Percentiles rank a stretch among this genome's conserved stretches.
Evolutionary conservation across 1,140 invertebrate species (phyloP).

Genomic region (Cotesia chilonis): DNA sequence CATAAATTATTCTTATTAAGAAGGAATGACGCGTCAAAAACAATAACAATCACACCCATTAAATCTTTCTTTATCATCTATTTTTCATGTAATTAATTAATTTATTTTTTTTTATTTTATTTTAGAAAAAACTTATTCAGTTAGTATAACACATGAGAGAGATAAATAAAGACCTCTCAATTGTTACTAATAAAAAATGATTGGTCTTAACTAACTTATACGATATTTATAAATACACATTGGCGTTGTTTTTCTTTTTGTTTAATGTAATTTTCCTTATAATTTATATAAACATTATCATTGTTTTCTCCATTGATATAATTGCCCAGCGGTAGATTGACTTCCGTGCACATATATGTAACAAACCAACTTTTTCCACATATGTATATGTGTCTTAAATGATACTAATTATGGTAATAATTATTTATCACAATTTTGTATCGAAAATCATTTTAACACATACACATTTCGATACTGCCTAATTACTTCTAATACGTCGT

Average conservation of each 20-base stretch:
- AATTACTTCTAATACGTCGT: too few species aligned
- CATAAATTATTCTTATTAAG: too few species aligned
- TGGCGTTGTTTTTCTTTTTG: background rate
- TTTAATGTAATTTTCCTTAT: background rate
- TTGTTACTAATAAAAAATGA: background rate
- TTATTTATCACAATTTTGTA: too few species aligned
- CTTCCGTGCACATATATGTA: background rate
- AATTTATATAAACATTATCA: background rate
- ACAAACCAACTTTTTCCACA: too few species aligned
- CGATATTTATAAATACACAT: background rate
- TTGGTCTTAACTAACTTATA: background rate
- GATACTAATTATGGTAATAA: too few species aligned
- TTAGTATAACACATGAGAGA: background rate
- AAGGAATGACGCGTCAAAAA: too few species aligned
- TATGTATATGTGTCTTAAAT: too few species aligned
- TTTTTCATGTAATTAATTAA: background rate
- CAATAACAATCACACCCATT: too few species aligned
- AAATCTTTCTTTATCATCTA: too few species aligned
- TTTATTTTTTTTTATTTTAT: background rate
- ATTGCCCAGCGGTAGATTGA: background rate
- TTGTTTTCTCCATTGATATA: background rate
- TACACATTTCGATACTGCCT: too few species aligned
- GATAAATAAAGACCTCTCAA: constrained; percentile 4
- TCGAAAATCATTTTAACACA: too few species aligned
- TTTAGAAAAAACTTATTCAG: background rate